Evolutionary conservation across 2,797 vertebrate genomes (phyloP).

Genomic region (Oceanodroma leucorhoa): DNA sequence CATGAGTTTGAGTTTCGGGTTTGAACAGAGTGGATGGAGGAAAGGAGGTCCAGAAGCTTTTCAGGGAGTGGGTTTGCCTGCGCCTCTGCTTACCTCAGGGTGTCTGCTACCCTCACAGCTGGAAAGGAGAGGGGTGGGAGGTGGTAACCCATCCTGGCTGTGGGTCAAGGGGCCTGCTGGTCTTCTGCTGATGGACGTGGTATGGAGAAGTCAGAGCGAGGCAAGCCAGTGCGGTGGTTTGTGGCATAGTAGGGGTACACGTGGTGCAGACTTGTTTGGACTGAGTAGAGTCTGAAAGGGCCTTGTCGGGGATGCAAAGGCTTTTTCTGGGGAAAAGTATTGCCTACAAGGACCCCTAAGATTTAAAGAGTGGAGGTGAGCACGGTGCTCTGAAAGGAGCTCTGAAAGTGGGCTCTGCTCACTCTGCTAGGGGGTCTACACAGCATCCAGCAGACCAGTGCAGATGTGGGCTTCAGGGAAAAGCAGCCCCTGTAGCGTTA

Average conservation of each 20-base stretch:
- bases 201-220: not conserved
- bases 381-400: not conserved
- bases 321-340: not conserved
- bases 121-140: not conserved
- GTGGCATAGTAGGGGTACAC: not conserved
- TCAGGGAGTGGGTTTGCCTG: not conserved
- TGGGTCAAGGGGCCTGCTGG: not conserved
- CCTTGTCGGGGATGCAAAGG: accelerated
- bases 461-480: not conserved
- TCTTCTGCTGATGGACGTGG: not conserved
- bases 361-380: not conserved
- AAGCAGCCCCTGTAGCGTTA: not conserved
- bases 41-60: not conserved
- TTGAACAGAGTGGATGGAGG: not conserved
- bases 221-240: not conserved
- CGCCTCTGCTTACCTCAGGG: not conserved
- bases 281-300: not conserved
- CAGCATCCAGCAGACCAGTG: accelerated
- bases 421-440: not conserved
- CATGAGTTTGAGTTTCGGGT: not conserved
- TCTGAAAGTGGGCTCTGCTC: not conserved
- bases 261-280: not conserved
- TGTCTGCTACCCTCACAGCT: not conserved
- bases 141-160: accelerated
- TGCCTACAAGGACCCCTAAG: not conserved